Conservation (phyloP, 2,888 invertebrate genomes). For the Callimorpha dominula region DNA sequence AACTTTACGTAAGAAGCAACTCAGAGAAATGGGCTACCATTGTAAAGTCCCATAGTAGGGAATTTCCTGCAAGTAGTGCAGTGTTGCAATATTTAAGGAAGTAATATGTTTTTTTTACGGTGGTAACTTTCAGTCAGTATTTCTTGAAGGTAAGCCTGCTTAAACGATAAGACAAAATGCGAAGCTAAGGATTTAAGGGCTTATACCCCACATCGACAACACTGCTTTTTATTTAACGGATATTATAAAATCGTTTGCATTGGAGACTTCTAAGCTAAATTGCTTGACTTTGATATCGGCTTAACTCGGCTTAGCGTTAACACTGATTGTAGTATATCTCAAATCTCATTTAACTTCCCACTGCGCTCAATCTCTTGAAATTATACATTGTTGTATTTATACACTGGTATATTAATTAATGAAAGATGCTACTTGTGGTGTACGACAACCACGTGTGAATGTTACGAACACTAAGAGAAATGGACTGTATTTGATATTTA, state of each 20-base stretch:
- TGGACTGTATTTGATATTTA: no score
- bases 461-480: no score
- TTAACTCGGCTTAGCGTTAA: not conserved
- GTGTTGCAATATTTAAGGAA: conserved; percentile 46
- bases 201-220: conserved; percentile 6
- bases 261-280: not conserved
- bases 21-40: conserved; percentile 31
- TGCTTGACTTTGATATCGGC: conserved; percentile 9
- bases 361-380: not conserved
- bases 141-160: conserved; percentile 12
- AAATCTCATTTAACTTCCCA: not conserved
- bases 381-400: not conserved
- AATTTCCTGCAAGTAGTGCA: conserved; percentile 29
- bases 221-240: conserved; percentile 9
- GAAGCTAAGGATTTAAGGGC: conserved; percentile 3
- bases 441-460: no score
- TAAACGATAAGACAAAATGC: conserved; percentile 12
- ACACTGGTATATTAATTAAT: not conserved
- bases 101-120: conserved; percentile 45
- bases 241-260: conserved; percentile 12
- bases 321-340: not conserved
- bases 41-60: conserved; percentile 37
- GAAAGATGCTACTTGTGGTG: no score
- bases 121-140: conserved; percentile 25
- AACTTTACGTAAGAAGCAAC: conserved; percentile 27